Evolutionary conservation across 2,797 vertebrate species (phyloP).

Genomic region (Astyanax mexicanus): DNA sequence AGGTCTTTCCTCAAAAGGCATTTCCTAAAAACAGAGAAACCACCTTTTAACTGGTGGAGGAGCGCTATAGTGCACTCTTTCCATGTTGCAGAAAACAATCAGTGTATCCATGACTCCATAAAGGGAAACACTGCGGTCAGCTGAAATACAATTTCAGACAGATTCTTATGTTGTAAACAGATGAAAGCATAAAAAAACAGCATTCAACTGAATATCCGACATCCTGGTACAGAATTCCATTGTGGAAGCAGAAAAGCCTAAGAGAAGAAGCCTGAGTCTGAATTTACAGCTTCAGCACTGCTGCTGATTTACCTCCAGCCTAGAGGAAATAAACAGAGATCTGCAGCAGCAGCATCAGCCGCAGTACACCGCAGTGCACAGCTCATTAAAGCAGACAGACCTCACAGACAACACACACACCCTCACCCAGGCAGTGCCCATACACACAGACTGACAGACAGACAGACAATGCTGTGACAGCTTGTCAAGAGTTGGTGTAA

Average conservation of each 20-base stretch:
- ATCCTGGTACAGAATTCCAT: neutral
- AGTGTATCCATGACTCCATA: neutral
- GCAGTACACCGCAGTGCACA: constrained; percentile 4
- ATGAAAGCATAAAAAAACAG: neutral
- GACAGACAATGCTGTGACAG: neutral
- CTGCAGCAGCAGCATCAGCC: constrained; percentile 2
- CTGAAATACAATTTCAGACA: neutral
- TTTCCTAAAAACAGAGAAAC: too few relatives aligned
- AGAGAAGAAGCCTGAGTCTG: neutral
- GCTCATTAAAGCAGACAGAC: constrained; percentile 31
- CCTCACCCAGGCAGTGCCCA: constrained; percentile 3
- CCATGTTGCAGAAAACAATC: neutral
- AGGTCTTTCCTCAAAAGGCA: too few relatives aligned
- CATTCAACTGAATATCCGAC: neutral
- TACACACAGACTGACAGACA: neutral
- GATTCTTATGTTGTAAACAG: neutral
- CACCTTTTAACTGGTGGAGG: too few relatives aligned
- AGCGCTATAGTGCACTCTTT: neutral
- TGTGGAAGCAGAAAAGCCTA: neutral
- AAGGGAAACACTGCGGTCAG: neutral
- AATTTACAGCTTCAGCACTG: neutral
- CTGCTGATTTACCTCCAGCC: neutral
- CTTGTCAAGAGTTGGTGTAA: constrained; percentile 10
- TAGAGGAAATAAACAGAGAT: neutral
- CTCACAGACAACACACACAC: constrained; percentile 27